phyloP scores from a whole-genome alignment of 1,140 invertebrate genomes.

The Hermetia illucens region DNA sequence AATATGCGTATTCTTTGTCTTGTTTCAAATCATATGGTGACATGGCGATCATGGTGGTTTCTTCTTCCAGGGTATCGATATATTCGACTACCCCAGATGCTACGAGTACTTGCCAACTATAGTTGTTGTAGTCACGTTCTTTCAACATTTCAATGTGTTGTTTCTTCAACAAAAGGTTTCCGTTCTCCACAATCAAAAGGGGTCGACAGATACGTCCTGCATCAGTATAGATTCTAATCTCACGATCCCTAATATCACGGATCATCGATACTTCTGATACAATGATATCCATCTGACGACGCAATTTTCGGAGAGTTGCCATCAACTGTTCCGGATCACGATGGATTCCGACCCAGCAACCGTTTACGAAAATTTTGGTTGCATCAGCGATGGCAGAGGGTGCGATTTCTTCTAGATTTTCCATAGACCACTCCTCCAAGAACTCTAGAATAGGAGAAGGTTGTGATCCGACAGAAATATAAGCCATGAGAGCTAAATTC shows the following conservation, averaged over 20 bases:
- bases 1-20: conserved; percentile 83
- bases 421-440: conserved; percentile 76
- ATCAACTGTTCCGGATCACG: conserved; percentile 92
- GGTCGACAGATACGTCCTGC: conserved; percentile 91
- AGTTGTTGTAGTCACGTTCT: conserved; percentile 83
- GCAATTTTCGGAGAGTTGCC: conserved; percentile 79
- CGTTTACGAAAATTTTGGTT: conserved; percentile 97
- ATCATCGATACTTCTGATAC: conserved; percentile 97
- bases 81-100: conserved; percentile 93
- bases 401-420: conserved; percentile 63
- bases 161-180: conserved; percentile 75
- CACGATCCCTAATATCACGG: conserved; percentile 84
- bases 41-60: conserved; percentile 96
- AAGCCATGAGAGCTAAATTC: conserved; percentile 93
- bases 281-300: conserved; percentile 96
- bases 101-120: conserved; percentile 90
- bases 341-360: conserved; percentile 95
- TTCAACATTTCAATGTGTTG: conserved; percentile 85
- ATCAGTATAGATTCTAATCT: conserved; percentile 95
- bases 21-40: conserved; percentile 78
- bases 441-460: conserved; percentile 68
- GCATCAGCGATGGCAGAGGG: conserved; percentile 71
- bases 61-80: conserved; percentile 93
- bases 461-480: conserved; percentile 89
- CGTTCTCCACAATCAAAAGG: conserved; percentile 87